These are phyloP conservation scores for Formicarius rufipectus DNA, from an alignment of 2,113 vertebrate genomes.

Conservation along the genomic window DNA sequence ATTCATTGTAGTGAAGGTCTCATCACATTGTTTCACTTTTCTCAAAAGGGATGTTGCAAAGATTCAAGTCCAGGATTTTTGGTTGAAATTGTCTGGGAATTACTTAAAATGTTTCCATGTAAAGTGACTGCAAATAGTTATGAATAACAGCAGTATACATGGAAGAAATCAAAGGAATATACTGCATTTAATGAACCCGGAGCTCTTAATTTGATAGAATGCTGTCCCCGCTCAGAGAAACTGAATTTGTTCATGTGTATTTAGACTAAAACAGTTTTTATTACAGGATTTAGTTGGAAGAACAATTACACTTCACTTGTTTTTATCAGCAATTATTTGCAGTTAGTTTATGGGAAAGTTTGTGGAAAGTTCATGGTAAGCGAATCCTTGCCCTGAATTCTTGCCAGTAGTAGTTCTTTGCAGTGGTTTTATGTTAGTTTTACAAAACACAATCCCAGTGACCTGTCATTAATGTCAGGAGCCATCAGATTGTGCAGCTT, in stretches of 20 bases:
- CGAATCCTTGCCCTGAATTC: not conserved
- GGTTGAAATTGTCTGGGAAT: not conserved
- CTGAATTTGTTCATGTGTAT: not conserved
- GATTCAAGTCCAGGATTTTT: not conserved
- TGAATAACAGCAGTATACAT: not conserved
- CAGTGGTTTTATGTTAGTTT: not conserved
- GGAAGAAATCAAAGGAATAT: not conserved
- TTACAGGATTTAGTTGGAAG: not conserved
- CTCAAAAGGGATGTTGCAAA: not conserved
- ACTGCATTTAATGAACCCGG: not conserved
- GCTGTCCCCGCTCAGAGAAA: not conserved
- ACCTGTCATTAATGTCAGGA: not conserved
- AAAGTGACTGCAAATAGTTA: not conserved
- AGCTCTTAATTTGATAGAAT: not conserved
- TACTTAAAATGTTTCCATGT: not conserved
- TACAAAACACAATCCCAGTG: rapidly evolving
- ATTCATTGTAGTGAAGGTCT: not conserved
- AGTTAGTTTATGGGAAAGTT: not conserved
- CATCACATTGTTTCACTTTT: not conserved
- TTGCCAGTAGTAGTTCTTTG: not conserved
- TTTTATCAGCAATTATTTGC: not conserved
- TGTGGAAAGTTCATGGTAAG: not conserved
- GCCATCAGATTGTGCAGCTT: not conserved
- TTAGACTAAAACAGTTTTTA: not conserved
- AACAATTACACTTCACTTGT: not conserved